Evolutionary conservation across 2,113 vertebrate species (phyloP), one percentile per base, ranked within the genome.

Genomic region (Aptenodytes patagonicus): DNA sequence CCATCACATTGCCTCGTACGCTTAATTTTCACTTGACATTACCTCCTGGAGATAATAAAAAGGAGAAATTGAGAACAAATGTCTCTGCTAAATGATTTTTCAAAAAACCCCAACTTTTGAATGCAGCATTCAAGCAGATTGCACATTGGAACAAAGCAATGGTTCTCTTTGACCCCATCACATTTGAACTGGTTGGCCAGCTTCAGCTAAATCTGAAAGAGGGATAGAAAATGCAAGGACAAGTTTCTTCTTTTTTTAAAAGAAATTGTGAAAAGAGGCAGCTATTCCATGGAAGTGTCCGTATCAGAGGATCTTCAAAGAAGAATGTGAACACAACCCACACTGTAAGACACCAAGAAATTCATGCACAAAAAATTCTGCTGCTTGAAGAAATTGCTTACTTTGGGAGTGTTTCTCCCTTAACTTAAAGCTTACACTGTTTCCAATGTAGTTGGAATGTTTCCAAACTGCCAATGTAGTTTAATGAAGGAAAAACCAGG

Each of bases 1-100:
- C 46, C 6, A 2, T 52, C 25, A 36, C 1, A 1, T 26, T 42
- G 70, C 62, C 81, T 89, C 55, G 25, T 26, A 44, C 1, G 2
- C 51, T 64, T 32, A 94, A 17, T 46, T 90, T 51, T 57, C 72
- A 71, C 65, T 95, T 52, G 44, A 68, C 78, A n/a, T 62, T 54
- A 71, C 75, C 87, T 90, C 82, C 89, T 36, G 66, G 26, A 55
- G 70, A 72, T 83, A 21, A 40, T 38, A 58, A 65, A 83, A 83
- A 60, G 20, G n/a, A 61, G 36, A 92, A 93, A 93, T 42, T 44
- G 47, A 85, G 75, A 89, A 83, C 95, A 90, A 95, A 79, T 69
- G 87, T 60, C 4, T 3, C 52, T 47, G 62, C 49, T 85, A 71
- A 89, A 69, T 25, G 14, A 49, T 26, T 77, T 73, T 68, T 14